Base-by-base conservation (phyloP, 1,140 invertebrate species). In the Epicauta chinensis region DNA sequence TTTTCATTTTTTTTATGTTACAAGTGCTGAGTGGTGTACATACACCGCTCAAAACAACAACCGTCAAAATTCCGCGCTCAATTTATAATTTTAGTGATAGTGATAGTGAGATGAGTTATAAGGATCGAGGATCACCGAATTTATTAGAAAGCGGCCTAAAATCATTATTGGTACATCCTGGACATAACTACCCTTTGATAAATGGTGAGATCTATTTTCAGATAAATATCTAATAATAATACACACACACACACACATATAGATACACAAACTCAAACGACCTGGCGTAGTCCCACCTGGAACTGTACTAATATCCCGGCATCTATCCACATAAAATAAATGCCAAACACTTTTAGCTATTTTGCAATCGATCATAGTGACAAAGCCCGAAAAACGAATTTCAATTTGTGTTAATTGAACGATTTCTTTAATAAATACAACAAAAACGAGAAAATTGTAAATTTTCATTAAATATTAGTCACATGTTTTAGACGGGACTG, bases 61-160 rank as follows among this genome's bases (percentile, higher is more conserved):
- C 61, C 58, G 59, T 55, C 66, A 70, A 70, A 66, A 70, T 70
- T 70, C 66, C 66, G 65, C 65, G 65, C 54, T 65, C 65, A 61
- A 62, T 60, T 49, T 67, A 66, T 57, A 67, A 67, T 63, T 68
- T 68, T 44, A 69, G 66, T 69, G 66, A 69, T 57, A 68, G 66
- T 69, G 66, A 69, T 53, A 69, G 67, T 70, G 68, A 69, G 62
- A 71, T 71, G 69, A 70, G 68, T 58, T 70, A 67, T 60, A 70
- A 70, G 58, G 69, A 71, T 56, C 59, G 68, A 37, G 60, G 64
- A 44, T 71, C 69, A 56, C 69, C 69, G 12, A 67, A 69, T 53
- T 51, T 71, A 44, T 58, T 69, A 16, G 69, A 71, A 58, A 71
- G 67, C 56, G 69, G 69, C 31, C 55, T 71, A 15, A 71, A 71